Percentiles rank a stretch among this genome's conserved stretches.
Conservation (phyloP, 1,140 invertebrate genomes). For the Gonioctena quinquepunctata region DNA sequence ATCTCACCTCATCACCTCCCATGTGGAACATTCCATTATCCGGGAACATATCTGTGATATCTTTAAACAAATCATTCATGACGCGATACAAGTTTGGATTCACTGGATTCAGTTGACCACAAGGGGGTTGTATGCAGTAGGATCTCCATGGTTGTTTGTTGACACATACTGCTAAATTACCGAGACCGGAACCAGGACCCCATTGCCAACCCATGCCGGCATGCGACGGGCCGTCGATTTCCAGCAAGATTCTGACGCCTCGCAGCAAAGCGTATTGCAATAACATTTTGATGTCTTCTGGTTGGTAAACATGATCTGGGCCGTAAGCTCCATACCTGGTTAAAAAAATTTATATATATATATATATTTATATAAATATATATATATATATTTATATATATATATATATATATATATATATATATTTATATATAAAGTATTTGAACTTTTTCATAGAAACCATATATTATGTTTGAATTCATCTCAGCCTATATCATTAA, state of each 20-base stretch:
- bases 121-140: constrained; percentile 81
- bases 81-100: constrained; percentile 75
- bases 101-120: constrained; percentile 81
- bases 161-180: constrained; percentile 73
- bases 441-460: too few relatives aligned
- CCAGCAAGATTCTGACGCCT: constrained; percentile 77
- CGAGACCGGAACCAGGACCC: constrained; percentile 68
- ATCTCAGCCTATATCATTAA: too few relatives aligned
- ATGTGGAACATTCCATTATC: constrained; percentile 72
- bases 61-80: constrained; percentile 69
- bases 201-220: constrained; percentile 83
- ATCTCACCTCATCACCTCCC: constrained; percentile 83
- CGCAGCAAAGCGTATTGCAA: constrained; percentile 72
- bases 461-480: too few relatives aligned
- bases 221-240: constrained; percentile 85
- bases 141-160: constrained; percentile 74
- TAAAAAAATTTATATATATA: neutral
- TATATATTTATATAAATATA: too few relatives aligned
- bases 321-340: constrained; percentile 71
- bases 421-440: too few relatives aligned
- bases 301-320: constrained; percentile 69
- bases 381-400: too few relatives aligned
- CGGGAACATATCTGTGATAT: constrained; percentile 64
- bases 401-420: too few relatives aligned
- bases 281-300: constrained; percentile 70